These are phyloP conservation scores for Umimayanthus kanabou DNA, from an alignment of 92 coral and sea anemone species.

Conservation along the genomic window DNA sequence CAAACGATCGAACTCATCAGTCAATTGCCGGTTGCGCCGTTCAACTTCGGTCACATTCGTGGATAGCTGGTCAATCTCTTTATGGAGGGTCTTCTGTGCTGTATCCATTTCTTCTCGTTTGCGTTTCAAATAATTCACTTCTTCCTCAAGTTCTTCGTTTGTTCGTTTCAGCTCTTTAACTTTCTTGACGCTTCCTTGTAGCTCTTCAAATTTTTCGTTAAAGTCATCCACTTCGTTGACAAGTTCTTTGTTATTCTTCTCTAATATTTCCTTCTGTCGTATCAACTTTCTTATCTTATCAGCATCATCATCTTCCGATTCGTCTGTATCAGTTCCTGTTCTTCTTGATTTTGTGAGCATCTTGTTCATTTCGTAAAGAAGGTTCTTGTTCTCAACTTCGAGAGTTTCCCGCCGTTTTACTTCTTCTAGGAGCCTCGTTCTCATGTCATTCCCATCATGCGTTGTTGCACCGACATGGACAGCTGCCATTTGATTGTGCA, in stretches of 20 bases:
- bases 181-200: conserved; percentile 63
- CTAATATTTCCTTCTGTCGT: conserved; percentile 49
- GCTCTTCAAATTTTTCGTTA: conserved; percentile 68
- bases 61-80: conserved; percentile 76
- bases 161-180: conserved; percentile 67
- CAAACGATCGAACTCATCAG: conserved; percentile 77
- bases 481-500: conserved; percentile 26
- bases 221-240: conserved; percentile 65
- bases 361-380: conserved; percentile 77
- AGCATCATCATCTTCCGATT: conserved; percentile 19
- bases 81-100: conserved; percentile 66
- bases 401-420: conserved; percentile 71
- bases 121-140: conserved; percentile 64
- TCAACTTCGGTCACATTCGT: conserved; percentile 74
- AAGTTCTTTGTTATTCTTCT: conserved; percentile 56
- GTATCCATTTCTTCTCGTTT: conserved; percentile 78
- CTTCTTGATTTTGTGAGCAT: conserved; percentile 54
- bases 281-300: conserved; percentile 17
- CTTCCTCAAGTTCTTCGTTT: conserved; percentile 78
- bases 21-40: conserved; percentile 62
- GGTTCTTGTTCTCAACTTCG: conserved; percentile 81
- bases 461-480: conserved; percentile 23
- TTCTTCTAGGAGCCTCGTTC: conserved; percentile 60
- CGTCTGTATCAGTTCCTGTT: conserved; percentile 22
- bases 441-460: conserved; percentile 43